phyloP scores from a whole-genome alignment of 2,888 invertebrate species.

The Hymenopus coronatus region DNA sequence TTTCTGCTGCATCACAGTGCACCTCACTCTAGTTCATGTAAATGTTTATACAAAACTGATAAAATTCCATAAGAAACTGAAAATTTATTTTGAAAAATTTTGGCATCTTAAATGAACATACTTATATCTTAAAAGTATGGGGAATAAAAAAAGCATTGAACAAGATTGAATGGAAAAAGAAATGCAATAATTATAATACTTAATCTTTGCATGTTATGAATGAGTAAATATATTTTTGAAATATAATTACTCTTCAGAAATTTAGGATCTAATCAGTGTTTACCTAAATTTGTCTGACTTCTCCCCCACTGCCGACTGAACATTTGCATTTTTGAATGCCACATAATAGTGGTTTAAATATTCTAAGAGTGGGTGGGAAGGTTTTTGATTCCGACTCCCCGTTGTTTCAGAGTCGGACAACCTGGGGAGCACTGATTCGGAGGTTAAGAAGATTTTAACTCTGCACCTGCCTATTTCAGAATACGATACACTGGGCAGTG shows the following conservation, averaged over 20 bases:
- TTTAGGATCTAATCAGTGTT: not conserved
- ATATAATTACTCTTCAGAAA: not conserved
- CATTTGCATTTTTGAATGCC: not conserved
- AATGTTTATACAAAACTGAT: too few species aligned
- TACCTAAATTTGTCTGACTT: not conserved
- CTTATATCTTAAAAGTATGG: too few species aligned
- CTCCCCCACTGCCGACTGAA: not conserved
- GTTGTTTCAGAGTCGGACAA: conserved; percentile 70
- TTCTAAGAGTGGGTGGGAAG: not conserved
- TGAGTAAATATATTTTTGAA: not conserved
- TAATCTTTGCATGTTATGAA: not conserved
- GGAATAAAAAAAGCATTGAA: too few species aligned
- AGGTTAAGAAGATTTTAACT: conserved; percentile 89
- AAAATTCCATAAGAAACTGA: too few species aligned
- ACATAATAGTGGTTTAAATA: not conserved
- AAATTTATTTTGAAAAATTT: too few species aligned
- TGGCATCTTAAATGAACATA: too few species aligned
- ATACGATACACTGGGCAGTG: conserved; percentile 80
- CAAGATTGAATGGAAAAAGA: too few species aligned
- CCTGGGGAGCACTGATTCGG: conserved; percentile 92
- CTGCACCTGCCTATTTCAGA: conserved; percentile 91
- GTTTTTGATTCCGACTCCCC: conserved; percentile 28
- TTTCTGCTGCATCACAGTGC: not conserved
- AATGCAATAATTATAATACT: too few species aligned
- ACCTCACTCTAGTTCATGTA: too few species aligned